Evolutionary conservation across 2,797 vertebrate genomes (phyloP).

Genomic region (Characodon lateralis): DNA sequence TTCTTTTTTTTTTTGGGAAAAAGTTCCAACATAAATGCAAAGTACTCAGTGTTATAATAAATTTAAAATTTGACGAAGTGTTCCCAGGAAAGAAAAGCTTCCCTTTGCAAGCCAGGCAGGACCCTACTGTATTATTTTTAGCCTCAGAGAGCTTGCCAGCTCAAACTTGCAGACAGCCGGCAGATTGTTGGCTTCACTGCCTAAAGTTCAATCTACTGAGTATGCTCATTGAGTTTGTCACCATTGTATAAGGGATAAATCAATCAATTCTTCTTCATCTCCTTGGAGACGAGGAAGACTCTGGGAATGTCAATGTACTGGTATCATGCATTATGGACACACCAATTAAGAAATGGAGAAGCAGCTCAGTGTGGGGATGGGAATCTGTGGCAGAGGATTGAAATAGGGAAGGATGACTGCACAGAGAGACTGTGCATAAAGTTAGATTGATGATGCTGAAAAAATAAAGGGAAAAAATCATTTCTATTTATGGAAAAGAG

Average conservation of each 20-base stretch:
- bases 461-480: slow-evolving; percentile 48
- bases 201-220: slow-evolving; percentile 47
- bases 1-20: background rate
- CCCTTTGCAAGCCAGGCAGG: slow-evolving; percentile 42
- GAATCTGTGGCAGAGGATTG: slow-evolving; percentile 39
- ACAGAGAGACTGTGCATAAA: slow-evolving; percentile 34
- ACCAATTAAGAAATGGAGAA: slow-evolving; percentile 61
- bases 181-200: slow-evolving; percentile 27
- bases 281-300: slow-evolving; percentile 34
- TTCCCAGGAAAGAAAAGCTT: slow-evolving; percentile 33
- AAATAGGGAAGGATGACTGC: slow-evolving; percentile 30
- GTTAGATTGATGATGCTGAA: slow-evolving; percentile 55
- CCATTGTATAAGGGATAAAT: slow-evolving; percentile 50
- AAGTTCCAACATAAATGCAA: slow-evolving; percentile 39
- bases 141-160: slow-evolving; percentile 27
- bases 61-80: slow-evolving; percentile 40
- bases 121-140: slow-evolving; percentile 51
- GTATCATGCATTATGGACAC: slow-evolving; percentile 63
- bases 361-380: slow-evolving; percentile 34
- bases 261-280: slow-evolving; percentile 61
- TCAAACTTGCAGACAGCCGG: slow-evolving; percentile 3
- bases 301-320: slow-evolving; percentile 38
- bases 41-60: slow-evolving; percentile 33
- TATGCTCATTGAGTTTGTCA: slow-evolving; percentile 59
- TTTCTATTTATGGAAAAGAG: slow-evolving; percentile 49